Conservation (phyloP, 2,797 vertebrate genomes). For the Poecile montanus region DNA sequence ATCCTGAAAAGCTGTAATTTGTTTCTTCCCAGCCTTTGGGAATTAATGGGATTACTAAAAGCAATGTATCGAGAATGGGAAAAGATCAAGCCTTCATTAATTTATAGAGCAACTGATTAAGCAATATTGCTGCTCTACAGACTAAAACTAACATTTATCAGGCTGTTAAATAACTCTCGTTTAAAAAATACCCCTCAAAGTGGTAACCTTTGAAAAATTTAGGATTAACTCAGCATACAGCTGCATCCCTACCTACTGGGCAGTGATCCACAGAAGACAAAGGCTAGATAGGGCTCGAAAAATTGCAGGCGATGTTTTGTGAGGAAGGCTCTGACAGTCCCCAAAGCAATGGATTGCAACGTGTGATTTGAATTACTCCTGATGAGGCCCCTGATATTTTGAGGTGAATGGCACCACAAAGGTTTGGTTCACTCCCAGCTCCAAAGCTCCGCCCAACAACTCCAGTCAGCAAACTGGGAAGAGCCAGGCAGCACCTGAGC, state of each 20-base stretch:
- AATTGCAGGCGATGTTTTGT: background rate
- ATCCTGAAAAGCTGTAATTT: background rate
- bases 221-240: background rate
- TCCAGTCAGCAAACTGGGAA: background rate
- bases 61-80: background rate
- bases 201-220: background rate
- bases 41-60: background rate
- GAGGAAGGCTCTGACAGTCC: background rate
- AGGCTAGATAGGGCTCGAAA: background rate
- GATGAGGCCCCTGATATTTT: accelerated
- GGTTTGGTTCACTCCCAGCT: background rate
- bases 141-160: background rate
- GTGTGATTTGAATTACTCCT: no score
- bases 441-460: background rate
- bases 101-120: background rate
- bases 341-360: background rate
- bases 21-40: background rate
- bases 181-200: background rate
- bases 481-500: background rate
- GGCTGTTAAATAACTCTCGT: background rate
- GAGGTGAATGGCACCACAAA: background rate
- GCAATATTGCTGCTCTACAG: background rate
- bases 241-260: background rate
- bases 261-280: background rate
- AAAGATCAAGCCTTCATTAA: background rate